These are phyloP conservation scores for Fabriciana adippe DNA, from an alignment of 2,888 invertebrate genomes.

Conservation along the genomic window DNA sequence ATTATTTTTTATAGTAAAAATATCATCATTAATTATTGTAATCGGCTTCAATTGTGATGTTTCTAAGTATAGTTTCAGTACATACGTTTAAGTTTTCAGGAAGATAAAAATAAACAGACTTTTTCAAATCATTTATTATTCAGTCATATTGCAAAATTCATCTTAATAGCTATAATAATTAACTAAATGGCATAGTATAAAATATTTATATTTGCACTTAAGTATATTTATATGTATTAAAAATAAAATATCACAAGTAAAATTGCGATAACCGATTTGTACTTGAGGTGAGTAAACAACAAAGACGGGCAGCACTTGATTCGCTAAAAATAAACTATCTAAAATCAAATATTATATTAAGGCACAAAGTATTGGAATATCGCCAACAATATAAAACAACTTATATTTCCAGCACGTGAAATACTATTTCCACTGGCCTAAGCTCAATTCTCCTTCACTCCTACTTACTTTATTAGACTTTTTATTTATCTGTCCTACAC, in stretches of 20 bases:
- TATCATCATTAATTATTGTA: too few species aligned
- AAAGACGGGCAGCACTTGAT: constrained; percentile 31
- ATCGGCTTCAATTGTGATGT: neutral
- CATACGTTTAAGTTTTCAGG: neutral
- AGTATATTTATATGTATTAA: constrained; percentile 38
- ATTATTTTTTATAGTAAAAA: too few species aligned
- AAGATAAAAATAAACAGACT: constrained; percentile 19
- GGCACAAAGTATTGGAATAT: constrained; percentile 23
- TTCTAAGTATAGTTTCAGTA: neutral
- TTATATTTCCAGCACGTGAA: constrained; percentile 7
- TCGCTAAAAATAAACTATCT: constrained; percentile 32
- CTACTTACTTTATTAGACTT: constrained; percentile 48
- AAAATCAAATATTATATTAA: constrained; percentile 22
- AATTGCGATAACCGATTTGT: constrained; percentile 66
- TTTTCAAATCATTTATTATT: constrained; percentile 51
- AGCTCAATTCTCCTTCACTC: constrained; percentile 63
- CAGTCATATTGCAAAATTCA: constrained; percentile 48
- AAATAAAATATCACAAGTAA: constrained; percentile 53
- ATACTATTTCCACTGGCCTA: constrained; percentile 35
- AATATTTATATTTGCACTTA: constrained; percentile 33
- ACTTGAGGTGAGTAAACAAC: constrained; percentile 62
- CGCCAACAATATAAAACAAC: constrained; percentile 8
- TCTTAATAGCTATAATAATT: constrained; percentile 24
- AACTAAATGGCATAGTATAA: constrained; percentile 32
- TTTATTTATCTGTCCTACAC: constrained; percentile 50